Percentiles rank a stretch among this genome's conserved stretches.
These are phyloP conservation scores for Archaeoteleia sp. DNA, from an alignment of 2,888 invertebrate species.

Conservation along the genomic window DNA sequence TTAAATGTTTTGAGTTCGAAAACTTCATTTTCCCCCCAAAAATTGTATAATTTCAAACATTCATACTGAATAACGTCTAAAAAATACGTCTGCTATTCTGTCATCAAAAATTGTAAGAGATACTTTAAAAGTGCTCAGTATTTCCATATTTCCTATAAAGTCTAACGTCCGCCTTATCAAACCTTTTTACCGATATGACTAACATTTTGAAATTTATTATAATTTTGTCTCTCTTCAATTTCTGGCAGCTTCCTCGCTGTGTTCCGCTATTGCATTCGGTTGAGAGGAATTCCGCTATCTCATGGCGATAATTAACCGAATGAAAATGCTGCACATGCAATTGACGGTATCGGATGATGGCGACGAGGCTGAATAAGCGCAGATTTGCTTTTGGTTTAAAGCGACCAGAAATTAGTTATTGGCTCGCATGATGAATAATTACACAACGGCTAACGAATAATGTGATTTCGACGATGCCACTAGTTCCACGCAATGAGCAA, in stretches of 20 bases:
- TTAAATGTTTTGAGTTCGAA: no score
- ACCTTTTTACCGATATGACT: no score
- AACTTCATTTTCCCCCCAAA: no score
- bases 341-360: constrained; percentile 37
- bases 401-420: constrained; percentile 51
- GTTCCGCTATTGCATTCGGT: constrained; percentile 5
- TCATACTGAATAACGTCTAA: no score
- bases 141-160: no score
- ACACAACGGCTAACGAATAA: constrained; percentile 56
- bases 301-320: constrained; percentile 39
- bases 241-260: neutral
- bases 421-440: constrained; percentile 59
- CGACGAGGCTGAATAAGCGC: constrained; percentile 12
- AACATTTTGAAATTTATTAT: no score
- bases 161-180: no score
- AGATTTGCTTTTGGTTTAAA: constrained; percentile 25
- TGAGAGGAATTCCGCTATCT: constrained; percentile 31
- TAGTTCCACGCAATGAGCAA: constrained; percentile 50
- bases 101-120: no score
- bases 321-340: constrained; percentile 30
- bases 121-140: no score
- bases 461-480: constrained; percentile 41
- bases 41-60: no score
- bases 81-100: no score
- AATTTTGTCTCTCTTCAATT: no score